These are phyloP conservation scores for Bursaphelenchus mucronatus DNA, from an alignment of 1,140 invertebrate genomes.

Conservation along the genomic window DNA sequence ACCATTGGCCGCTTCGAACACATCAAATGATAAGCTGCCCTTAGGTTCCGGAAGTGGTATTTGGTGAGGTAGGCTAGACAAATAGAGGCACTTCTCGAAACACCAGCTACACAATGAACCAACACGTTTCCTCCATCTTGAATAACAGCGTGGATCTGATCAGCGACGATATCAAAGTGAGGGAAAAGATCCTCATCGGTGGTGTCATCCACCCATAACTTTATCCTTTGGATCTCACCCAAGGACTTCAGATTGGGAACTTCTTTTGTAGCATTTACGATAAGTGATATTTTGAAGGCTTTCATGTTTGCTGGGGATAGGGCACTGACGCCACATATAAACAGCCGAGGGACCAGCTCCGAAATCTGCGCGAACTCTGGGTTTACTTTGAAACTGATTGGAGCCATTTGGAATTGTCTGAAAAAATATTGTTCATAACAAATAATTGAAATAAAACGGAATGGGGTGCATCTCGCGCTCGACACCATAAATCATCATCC, in stretches of 20 bases:
- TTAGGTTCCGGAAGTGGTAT: slow-evolving; percentile 71
- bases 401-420: slow-evolving; percentile 25
- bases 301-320: slow-evolving; percentile 53
- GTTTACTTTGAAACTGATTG: slow-evolving; percentile 51
- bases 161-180: slow-evolving; percentile 73
- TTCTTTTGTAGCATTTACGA: slow-evolving; percentile 77
- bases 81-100: slow-evolving; percentile 77
- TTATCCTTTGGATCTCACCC: slow-evolving; percentile 66
- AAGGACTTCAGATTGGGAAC: slow-evolving; percentile 69
- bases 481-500: too few relatives aligned
- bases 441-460: neutral
- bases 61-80: slow-evolving; percentile 84
- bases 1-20: slow-evolving; percentile 70
- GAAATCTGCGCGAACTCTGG: slow-evolving; percentile 55
- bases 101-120: slow-evolving; percentile 82
- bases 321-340: slow-evolving; percentile 53
- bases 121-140: slow-evolving; percentile 68
- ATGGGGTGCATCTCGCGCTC: neutral
- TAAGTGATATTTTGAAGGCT: slow-evolving; percentile 65
- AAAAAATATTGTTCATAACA: neutral
- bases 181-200: slow-evolving; percentile 69
- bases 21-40: slow-evolving; percentile 64
- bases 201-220: slow-evolving; percentile 70
- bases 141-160: slow-evolving; percentile 64
- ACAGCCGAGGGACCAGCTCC: slow-evolving; percentile 53